Percentiles rank a stretch among this genome's conserved stretches.
Conservation (phyloP, 1,140 invertebrate genomes). For the Hormaphis cornu region DNA sequence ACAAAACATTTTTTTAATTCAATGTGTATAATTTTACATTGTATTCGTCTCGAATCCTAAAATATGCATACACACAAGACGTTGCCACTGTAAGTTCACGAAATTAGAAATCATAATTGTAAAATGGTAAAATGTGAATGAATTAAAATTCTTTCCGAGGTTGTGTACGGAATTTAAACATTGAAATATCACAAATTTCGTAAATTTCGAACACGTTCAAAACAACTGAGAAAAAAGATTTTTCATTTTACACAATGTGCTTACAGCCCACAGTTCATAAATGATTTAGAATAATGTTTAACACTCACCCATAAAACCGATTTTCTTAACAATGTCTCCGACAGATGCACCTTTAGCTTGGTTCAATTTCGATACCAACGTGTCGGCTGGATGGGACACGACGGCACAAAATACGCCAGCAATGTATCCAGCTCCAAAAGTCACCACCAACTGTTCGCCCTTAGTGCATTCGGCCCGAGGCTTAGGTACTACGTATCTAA, state of each 20-base stretch:
- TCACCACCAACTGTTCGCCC: constrained; percentile 89
- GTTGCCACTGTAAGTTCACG: no score
- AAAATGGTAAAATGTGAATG: no score
- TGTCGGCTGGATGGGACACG: constrained; percentile 98
- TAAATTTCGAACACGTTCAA: neutral
- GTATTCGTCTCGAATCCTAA: no score
- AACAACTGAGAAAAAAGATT: neutral
- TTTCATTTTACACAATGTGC: neutral
- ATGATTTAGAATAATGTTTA: neutral
- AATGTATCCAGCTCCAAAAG: constrained; percentile 96
- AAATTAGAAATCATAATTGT: no score
- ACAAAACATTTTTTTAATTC: no score
- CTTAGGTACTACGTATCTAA: constrained; percentile 80
- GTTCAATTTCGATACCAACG: constrained; percentile 97
- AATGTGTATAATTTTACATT: no score
- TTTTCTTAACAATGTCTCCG: constrained; percentile 59
- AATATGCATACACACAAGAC: no score
- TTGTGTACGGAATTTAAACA: no score
- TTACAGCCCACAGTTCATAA: no score
- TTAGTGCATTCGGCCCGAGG: constrained; percentile 86
- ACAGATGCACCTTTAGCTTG: constrained; percentile 79
- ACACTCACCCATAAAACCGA: constrained; percentile 52
- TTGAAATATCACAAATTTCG: no score
- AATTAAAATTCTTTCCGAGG: no score
- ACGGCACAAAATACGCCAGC: constrained; percentile 99